These are phyloP conservation scores for Diadromus collaris DNA, from an alignment of 2,888 invertebrate genomes.

Conservation along the genomic window DNA sequence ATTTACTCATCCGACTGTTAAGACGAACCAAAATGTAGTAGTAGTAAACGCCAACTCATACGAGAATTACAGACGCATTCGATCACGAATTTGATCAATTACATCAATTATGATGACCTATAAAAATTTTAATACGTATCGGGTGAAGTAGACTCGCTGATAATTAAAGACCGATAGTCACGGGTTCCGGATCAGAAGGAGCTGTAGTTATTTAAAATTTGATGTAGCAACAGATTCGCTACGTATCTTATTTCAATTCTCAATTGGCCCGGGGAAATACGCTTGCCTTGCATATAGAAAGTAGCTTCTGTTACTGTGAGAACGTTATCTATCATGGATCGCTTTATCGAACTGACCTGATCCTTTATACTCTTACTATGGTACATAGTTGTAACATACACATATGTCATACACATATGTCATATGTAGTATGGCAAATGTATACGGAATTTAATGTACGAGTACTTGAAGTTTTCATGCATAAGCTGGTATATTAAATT, in stretches of 20 bases:
- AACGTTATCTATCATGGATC: constrained; percentile 29
- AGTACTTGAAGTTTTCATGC: no score
- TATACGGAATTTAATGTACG: no score
- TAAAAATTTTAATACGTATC: neutral
- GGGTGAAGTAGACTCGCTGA: constrained; percentile 1
- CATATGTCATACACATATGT: no score
- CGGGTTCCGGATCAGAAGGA: constrained; percentile 57
- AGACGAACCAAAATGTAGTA: no score
- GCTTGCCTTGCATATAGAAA: constrained; percentile 34
- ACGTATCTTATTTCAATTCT: constrained; percentile 58
- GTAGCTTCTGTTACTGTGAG: constrained; percentile 30
- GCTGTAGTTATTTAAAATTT: constrained; percentile 66
- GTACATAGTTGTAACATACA: no score
- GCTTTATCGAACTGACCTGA: constrained; percentile 36
- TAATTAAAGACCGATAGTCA: constrained; percentile 67
- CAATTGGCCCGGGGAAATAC: constrained; percentile 37
- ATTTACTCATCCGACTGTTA: no score
- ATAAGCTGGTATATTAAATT: no score
- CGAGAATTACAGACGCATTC: no score
- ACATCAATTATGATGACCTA: no score
- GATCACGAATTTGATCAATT: no score
- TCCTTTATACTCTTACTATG: neutral
- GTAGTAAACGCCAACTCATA: no score
- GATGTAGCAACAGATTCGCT: constrained; percentile 59
- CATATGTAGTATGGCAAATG: no score